Evolutionary conservation across 1,140 invertebrate species (phyloP), one percentile per base, ranked within the genome.

Genomic region (Drosophila bocqueti): DNA sequence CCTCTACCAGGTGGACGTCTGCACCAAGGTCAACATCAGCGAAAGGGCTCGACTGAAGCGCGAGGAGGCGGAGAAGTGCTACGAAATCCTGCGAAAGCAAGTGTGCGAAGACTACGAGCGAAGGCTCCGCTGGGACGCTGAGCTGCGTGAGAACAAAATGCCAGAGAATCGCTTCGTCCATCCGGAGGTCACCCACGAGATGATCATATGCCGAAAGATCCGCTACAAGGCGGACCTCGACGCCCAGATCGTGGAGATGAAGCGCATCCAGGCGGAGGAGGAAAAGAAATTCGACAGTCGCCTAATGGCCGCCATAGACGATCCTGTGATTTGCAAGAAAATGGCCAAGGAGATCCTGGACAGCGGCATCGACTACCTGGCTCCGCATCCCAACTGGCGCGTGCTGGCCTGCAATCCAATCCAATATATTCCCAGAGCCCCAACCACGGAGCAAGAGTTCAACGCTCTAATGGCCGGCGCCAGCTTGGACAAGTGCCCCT

Each of bases 321-420:
- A 92, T 76, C 82, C 84, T 3, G 49, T 72, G 42, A 60, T 77
- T 8, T 92, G 91, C 55, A 59, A 58, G 2, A 36, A 79, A 54
- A 34, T 92, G 11, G 84, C 87, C 5, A 65, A 76, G 3, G 63
- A 92, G 55, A 79, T 77, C 43, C 58, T 91, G 47, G 47, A 50
- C 3, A 63, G 74, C 3, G 68, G 66, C 38, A 57, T 47, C 6
- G 91, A 92, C 42, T 92, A 90, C 29, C 57, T 92, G 42, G 59
- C 78, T 3, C 76, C 80, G 6, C 91, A 92, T 79, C 80, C 91
- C 16, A 92, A 92, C 63, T 92, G 91, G 91, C 68, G 69, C 6
- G 73, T 92, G 9, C 61, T 78, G 8, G 79, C 83, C 10, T 89
- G 91, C 15, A 71, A 91, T 58, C 71, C 65, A 4, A 73, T 69